Evolutionary conservation across 1,140 invertebrate species (phyloP).

Genomic region (Lucilia cuprina): DNA sequence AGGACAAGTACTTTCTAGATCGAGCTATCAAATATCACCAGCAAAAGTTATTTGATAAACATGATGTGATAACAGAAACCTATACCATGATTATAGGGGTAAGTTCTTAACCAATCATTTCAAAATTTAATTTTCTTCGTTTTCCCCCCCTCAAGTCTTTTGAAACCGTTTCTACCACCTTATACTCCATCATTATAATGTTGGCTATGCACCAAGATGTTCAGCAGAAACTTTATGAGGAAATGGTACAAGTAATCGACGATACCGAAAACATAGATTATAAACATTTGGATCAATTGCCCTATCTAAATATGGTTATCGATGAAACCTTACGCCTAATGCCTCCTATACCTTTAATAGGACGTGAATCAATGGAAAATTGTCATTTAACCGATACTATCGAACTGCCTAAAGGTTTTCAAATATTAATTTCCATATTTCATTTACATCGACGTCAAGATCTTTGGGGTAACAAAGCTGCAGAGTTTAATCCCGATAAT

Average conservation of each 20-base stretch:
- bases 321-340: constrained; percentile 42
- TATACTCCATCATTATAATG: constrained; percentile 37
- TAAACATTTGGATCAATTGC: constrained; percentile 37
- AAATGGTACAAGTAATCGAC: constrained; percentile 32
- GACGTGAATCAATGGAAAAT: constrained; percentile 32
- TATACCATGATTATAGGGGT: constrained; percentile 33
- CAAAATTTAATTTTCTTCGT: not conserved
- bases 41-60: constrained; percentile 11
- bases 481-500: constrained; percentile 68
- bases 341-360: constrained; percentile 41
- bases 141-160: not conserved
- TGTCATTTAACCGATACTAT: constrained; percentile 15
- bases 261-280: not conserved
- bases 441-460: constrained; percentile 48
- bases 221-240: constrained; percentile 40
- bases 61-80: constrained; percentile 36
- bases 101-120: not conserved
- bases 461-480: constrained; percentile 64
- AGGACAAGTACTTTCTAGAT: constrained; percentile 13
- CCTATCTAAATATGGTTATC: constrained; percentile 42
- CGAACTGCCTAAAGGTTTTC: constrained; percentile 37
- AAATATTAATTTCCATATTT: constrained; percentile 40
- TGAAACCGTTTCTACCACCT: constrained; percentile 36
- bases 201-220: constrained; percentile 43
- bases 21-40: constrained; percentile 22